Evolutionary conservation across 2,113 vertebrate genomes (phyloP).

Genomic region (Rhadina sibilatrix): DNA sequence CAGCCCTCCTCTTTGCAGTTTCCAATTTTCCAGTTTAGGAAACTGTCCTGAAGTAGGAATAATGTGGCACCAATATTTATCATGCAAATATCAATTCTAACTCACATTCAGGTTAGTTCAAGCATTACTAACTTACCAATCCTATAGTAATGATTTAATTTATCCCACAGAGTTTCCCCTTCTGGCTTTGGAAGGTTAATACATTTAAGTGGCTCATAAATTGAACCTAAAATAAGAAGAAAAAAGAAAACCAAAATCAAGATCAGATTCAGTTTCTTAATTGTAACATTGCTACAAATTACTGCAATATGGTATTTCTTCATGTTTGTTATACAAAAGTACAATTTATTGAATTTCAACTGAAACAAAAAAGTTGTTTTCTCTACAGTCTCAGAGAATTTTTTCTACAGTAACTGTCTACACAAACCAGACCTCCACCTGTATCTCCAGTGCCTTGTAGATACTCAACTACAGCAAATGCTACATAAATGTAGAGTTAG

Average conservation of each 20-base stretch:
- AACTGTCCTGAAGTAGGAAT: not conserved
- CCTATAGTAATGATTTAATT: conserved; percentile 89
- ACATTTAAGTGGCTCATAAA: conserved; percentile 95
- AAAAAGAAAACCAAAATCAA: not conserved
- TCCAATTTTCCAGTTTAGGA: not conserved
- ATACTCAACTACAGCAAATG: not conserved
- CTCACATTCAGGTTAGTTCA: not conserved
- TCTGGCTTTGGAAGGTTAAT: conserved; percentile 80
- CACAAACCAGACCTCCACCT: not conserved
- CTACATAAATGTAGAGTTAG: not conserved
- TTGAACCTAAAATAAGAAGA: conserved; percentile 80
- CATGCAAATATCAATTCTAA: not conserved
- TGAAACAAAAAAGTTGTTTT: not conserved
- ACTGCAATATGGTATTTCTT: not conserved
- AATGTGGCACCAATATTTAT: not conserved
- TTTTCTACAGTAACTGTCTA: not conserved
- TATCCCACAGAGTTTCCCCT: conserved; percentile 88
- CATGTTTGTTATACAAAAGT: not conserved
- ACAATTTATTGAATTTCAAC: not conserved
- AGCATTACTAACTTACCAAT: conserved; percentile 79
- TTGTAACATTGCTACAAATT: not conserved
- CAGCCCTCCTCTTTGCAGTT: not conserved
- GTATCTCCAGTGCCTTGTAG: not conserved
- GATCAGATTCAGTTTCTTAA: not conserved
- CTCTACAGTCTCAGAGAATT: not conserved